phyloP scores from a whole-genome alignment of 2,888 invertebrate species.

The Microctonus brassicae region DNA sequence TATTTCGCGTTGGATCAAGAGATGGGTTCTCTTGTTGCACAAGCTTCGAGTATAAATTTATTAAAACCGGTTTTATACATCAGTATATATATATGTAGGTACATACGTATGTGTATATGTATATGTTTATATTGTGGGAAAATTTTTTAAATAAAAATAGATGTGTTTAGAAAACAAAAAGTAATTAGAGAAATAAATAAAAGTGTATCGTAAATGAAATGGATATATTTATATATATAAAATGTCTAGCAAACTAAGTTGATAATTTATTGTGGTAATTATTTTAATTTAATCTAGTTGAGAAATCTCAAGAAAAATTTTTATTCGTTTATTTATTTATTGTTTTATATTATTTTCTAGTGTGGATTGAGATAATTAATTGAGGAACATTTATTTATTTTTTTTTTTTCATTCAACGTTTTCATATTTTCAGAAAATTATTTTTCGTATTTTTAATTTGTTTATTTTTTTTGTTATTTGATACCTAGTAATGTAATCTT shows the following conservation, averaged over 20 bases:
- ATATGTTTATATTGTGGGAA: no score
- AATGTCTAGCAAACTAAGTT: background rate
- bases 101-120: background rate
- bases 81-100: background rate
- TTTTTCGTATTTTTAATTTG: no score
- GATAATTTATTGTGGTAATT: slow-evolving; percentile 10
- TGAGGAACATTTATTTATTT: no score
- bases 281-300: background rate
- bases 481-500: no score
- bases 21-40: slow-evolving; percentile 2
- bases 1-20: slow-evolving; percentile 1
- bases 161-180: background rate
- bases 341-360: background rate
- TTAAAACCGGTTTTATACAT: slow-evolving; percentile 26
- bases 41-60: slow-evolving; percentile 8
- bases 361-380: background rate
- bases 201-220: background rate
- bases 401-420: no score
- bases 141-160: no score
- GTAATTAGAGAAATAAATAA: background rate
- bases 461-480: no score
- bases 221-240: no score
- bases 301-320: background rate
- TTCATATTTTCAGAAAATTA: no score
- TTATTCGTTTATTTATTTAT: no score